Base-by-base conservation (phyloP, 1,140 invertebrate species). In the Megalopta genalis region DNA sequence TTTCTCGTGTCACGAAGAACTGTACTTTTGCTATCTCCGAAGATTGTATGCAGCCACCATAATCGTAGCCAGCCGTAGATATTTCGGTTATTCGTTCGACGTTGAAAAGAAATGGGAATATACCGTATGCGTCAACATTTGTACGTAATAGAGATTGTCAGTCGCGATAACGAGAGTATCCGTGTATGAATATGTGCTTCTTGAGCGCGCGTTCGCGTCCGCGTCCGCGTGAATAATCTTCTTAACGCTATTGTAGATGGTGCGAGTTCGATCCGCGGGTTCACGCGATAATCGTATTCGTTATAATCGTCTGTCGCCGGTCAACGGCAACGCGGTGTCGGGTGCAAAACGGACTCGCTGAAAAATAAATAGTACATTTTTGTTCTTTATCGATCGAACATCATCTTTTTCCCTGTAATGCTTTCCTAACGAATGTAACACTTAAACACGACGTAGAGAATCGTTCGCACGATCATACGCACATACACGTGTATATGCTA, bases 111-210 rank as follows among this genome's bases (percentile, higher is more conserved):
- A 32, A 54, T 16, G 73, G 16, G 12, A 23, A 32, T 25, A 32
- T 25, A 25, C 21, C 25, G 27, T 46, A 23, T 23, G 39, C 25
- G 14, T n/a, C 3, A 18, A 49, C 39, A 25, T 73, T 46, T 52
- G 27, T 79, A 62, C 25, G 64, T 62, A 69, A 66, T 76, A 70
- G 64, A 84, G 83, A 85, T 85, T 85, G 83, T 85, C 83, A 76
- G 77, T 54, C 83, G 83, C 82, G 82, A 77, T 81, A 81, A 84
- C 14, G 25, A 27, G 46, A 39, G 16, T 46, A 23, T 4, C 32
- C 4, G 32, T 42, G 25, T 65, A 42, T 42, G 42, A 42, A 42
- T 42, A 9, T 42, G 42, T 42, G 42, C 42, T 42, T 42, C 9
- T 12, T 12, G 42, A 42, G 42, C 12, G 42, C 42, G 42, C 42